Conservation (phyloP, 2,888 invertebrate genomes). For the Tiliacea citrago region DNA sequence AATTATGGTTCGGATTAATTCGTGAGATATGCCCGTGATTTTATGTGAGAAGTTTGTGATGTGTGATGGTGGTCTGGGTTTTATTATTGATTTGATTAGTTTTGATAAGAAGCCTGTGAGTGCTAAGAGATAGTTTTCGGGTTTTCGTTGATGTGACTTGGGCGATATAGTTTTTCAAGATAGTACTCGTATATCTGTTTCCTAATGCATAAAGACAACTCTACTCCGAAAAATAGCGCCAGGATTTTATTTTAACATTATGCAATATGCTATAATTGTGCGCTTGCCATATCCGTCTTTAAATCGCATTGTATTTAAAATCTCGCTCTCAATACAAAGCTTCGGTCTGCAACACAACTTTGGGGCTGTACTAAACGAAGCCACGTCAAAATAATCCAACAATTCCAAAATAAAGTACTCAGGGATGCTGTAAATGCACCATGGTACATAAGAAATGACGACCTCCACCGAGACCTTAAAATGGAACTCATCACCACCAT, state of each 20-base stretch:
- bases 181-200: too few relatives aligned
- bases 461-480: too few relatives aligned
- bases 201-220: background rate
- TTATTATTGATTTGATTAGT: conserved; percentile 4
- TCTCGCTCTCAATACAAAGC: background rate
- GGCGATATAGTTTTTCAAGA: background rate
- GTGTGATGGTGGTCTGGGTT: conserved; percentile 41
- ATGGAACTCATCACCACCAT: too few relatives aligned
- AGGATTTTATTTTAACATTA: background rate
- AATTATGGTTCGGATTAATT: conserved; percentile 51
- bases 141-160: background rate
- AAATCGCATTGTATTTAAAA: background rate
- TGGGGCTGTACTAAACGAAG: too few relatives aligned
- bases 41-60: conserved; percentile 41
- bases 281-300: background rate
- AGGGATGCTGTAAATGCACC: too few relatives aligned
- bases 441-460: too few relatives aligned
- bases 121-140: conserved; percentile 7
- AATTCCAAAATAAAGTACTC: too few relatives aligned
- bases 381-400: too few relatives aligned
- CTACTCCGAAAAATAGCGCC: background rate
- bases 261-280: background rate
- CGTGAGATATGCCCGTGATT: conserved; percentile 42
- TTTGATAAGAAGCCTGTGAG: conserved; percentile 19
- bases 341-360: background rate